Conservation (phyloP, 2,113 vertebrate species). For the Upupa epops region DNA sequence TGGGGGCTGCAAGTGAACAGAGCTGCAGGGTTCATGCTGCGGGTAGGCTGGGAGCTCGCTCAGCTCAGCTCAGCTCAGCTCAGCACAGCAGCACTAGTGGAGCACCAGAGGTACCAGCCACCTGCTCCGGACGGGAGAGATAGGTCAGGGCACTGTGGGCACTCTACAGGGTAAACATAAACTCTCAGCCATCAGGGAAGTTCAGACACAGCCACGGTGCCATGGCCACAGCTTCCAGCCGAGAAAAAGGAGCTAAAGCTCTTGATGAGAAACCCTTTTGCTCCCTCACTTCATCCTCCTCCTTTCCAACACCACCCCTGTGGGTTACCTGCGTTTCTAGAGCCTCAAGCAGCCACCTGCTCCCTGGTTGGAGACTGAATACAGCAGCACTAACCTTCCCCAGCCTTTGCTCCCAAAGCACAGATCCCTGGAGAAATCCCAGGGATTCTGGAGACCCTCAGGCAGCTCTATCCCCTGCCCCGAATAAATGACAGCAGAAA, state of each 20-base stretch:
- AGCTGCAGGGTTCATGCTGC: conserved; percentile 75
- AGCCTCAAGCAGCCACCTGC: background rate
- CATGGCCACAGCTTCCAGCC: no score
- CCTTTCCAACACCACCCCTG: background rate
- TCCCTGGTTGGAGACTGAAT: background rate
- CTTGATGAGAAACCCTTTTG: background rate
- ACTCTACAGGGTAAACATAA: background rate
- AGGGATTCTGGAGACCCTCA: background rate
- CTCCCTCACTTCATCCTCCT: background rate
- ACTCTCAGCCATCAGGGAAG: no score
- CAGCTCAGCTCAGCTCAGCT: no score
- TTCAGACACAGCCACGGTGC: no score
- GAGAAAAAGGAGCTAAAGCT: no score
- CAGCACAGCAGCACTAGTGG: conserved; percentile 23
- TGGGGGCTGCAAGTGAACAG: conserved; percentile 73
- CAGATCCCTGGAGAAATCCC: background rate
- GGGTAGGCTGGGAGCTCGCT: conserved; percentile 73
- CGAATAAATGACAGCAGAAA: background rate
- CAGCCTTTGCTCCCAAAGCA: background rate
- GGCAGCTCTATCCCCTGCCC: background rate
- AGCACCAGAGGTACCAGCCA: no score
- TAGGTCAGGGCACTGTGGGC: background rate
- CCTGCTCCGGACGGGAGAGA: conserved; percentile 39
- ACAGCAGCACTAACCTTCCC: background rate
- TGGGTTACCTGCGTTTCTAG: background rate